Conservation (phyloP, 2,797 vertebrate genomes). For the Diplodus sargus region DNA sequence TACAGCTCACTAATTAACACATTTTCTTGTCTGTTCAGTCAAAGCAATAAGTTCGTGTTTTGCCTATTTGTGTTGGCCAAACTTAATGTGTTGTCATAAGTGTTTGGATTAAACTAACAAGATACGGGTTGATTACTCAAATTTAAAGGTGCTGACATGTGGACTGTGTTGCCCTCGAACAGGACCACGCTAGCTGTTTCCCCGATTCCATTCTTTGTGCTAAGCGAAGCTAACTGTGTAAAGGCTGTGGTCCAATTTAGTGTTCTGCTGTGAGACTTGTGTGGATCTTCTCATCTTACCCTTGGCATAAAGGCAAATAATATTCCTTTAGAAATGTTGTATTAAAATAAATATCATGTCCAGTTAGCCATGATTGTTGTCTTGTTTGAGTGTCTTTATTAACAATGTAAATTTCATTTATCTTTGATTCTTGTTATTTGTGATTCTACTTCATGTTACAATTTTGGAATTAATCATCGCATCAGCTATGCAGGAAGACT, state of each 20-base stretch:
- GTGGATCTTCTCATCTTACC: background rate
- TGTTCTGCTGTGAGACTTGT: background rate
- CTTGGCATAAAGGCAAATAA: background rate
- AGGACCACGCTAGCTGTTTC: too few relatives aligned
- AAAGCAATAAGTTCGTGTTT: background rate
- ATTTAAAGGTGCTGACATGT: background rate
- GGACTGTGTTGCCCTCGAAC: too few relatives aligned
- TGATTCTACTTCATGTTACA: background rate
- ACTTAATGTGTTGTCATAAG: background rate
- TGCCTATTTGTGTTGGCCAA: background rate
- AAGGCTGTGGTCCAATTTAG: background rate
- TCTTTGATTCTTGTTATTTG: background rate
- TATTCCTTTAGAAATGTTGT: background rate
- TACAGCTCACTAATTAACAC: background rate
- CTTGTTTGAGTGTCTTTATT: background rate
- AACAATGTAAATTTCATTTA: too few relatives aligned
- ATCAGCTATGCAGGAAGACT: background rate
- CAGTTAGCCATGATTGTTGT: background rate
- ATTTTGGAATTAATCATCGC: background rate
- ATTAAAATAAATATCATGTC: background rate
- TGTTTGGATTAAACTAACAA: background rate
- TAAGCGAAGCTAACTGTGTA: background rate
- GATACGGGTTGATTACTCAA: background rate
- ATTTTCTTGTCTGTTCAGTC: background rate
- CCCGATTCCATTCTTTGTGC: background rate